Base-by-base conservation (phyloP, 64 coral and sea anemone species). In the Pocillopora verrucosa region DNA sequence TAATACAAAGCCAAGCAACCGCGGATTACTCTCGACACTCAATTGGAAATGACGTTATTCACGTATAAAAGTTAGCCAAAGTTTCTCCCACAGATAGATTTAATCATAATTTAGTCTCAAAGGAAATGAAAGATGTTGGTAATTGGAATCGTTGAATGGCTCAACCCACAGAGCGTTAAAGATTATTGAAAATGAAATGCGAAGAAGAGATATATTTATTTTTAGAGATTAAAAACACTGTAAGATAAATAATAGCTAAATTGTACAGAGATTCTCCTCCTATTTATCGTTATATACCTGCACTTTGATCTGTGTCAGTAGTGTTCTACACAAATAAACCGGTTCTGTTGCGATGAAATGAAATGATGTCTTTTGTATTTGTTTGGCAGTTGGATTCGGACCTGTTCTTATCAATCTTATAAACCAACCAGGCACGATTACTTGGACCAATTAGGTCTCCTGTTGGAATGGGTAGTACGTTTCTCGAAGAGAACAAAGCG, bases 201-300 rank as follows among this genome's bases (percentile, higher is more conserved):
- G 80, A 83, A 85, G 63, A 85, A 85, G 82, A 85, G 82, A 85
- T 51, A 85, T 85, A 85, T 85, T 85, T 85, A 85, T 85, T 85
- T 85, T 85, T 85, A 85, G 36, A 85, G 63, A 85, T 85, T 72
- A 85, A 81, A 38, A 51, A 57, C 82, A 19, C 38, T 85, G 82
- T 85, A 85, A 85, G 72, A 72, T 85, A 85, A 85, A 30, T 20
- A 22, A 37, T 51, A 85, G 82, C 56, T 85, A 72, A 67, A 85
- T 72, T 85, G 82, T 85, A 85, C 82, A 85, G 82, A 85, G 62
- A 85, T 85, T 72, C 5, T 65, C 20, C 36, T 12, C 20, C 64
- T 85, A 85, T 85, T 85, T 72, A 85, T 72, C 61, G 34, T 67
- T 65, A 81, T 83, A 41, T 58, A 81, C 65, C 82, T 72, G 82